These are phyloP conservation scores for Atherinosoma microstoma DNA, from an alignment of 2,797 vertebrate genomes.

Conservation along the genomic window DNA sequence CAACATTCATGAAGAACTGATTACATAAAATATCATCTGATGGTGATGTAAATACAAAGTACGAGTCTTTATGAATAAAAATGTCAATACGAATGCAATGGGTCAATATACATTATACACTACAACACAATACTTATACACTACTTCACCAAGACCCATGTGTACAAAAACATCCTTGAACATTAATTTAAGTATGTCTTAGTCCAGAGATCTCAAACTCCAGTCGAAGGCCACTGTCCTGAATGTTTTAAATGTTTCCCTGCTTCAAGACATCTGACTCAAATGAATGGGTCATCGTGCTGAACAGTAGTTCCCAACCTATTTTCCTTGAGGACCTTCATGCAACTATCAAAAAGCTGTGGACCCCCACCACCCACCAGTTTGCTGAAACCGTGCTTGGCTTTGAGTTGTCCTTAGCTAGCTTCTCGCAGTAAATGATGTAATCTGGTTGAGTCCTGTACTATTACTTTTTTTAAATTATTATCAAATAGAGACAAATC, in stretches of 20 bases:
- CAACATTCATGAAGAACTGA: slow-evolving; percentile 13
- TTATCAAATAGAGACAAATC: no score
- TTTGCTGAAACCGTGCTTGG: not conserved
- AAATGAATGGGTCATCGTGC: not conserved
- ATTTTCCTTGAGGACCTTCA: not conserved
- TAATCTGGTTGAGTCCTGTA: no score
- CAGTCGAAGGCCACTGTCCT: not conserved
- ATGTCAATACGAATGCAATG: no score
- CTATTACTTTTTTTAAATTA: no score
- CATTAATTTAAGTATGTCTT: not conserved
- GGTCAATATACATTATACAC: not conserved
- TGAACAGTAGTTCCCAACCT: not conserved
- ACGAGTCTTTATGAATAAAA: not conserved
- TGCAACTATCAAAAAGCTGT: not conserved
- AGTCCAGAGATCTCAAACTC: not conserved
- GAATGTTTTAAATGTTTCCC: not conserved
- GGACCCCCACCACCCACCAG: not conserved
- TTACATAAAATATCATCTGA: slow-evolving; percentile 16
- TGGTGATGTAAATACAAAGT: not conserved
- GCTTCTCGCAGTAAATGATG: no score
- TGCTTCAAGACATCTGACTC: not conserved
- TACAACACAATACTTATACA: not conserved
- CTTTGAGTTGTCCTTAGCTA: no score
- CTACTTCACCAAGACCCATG: not conserved
- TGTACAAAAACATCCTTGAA: not conserved